Evolutionary conservation across 2,888 invertebrate species (phyloP), one percentile per base, ranked within the genome.

Genomic region (Spisula subtruncata): DNA sequence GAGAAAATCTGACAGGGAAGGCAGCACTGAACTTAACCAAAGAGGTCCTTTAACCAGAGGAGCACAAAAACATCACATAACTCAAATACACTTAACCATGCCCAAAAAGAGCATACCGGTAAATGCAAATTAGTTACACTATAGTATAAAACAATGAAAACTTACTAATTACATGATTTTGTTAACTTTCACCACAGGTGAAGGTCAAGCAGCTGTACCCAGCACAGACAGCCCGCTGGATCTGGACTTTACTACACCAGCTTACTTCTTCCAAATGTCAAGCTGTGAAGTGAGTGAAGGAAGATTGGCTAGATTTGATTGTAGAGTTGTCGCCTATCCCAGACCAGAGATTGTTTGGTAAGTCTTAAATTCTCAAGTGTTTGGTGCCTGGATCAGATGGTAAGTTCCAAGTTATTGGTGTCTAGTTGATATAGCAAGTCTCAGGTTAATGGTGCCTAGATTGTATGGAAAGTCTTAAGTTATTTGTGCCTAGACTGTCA

Each of bases 271-370:
- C 85, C 94, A 94, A 85, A 96, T 96, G 96, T 95, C 95, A 83
- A 95, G 94, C 88, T 94, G 95, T 82, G 94, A 95, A 66, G 95
- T 95, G 46, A 94, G 95, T 80, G 94, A 95, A 51, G 96, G 96
- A 32, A 90, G 94, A 20, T 87, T 95, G 25, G 96, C 96, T 46
- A 94, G 95, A 82, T 96, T 96, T 93, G 96, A 96, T 88, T 96
- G 96, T 89, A 93, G 95, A 35, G 95, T 97, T 16, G 94, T 94
- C 25, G 96, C 96, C 51, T 95, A 96, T 81, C 96, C 96, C 48
- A 95, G 94, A 88, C 96, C 96, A 41, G 96, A 96, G 71, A 95
- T 96, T 89, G 95, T 94, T 54, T 96, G 96, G 96, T 96, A 89
- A 90, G 94, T 88, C 25, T 25, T 41, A 5, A 2, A 5, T 41